Evolutionary conservation across 2,888 invertebrate genomes (phyloP).

Genomic region (Latrodectus elegans): DNA sequence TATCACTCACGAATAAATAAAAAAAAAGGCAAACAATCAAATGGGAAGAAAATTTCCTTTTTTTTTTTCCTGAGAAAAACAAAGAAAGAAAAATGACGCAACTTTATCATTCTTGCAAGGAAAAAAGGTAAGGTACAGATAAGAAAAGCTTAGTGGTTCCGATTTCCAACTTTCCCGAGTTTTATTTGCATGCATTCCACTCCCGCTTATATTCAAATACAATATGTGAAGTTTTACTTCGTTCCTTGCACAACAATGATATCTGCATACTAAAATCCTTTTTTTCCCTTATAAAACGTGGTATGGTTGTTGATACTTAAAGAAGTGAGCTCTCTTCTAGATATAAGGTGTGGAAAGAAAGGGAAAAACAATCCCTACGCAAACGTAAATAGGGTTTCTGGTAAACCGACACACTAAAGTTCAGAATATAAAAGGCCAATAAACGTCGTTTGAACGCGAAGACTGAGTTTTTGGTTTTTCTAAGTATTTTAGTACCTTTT

Average conservation of each 20-base stretch:
- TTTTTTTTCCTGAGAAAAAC: neutral
- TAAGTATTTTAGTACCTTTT: neutral
- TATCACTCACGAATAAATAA: neutral
- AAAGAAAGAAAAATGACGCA: neutral
- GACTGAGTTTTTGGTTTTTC: neutral
- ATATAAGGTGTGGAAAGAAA: neutral
- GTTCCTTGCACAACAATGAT: slow-evolving; percentile 6
- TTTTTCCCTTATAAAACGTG: slow-evolving; percentile 13
- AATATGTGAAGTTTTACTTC: slow-evolving; percentile 2
- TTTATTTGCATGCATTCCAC: slow-evolving; percentile 48
- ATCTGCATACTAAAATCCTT: slow-evolving; percentile 62
- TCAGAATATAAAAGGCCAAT: neutral
- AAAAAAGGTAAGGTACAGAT: slow-evolving; percentile 21
- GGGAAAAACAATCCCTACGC: neutral
- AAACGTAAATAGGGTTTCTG: neutral
- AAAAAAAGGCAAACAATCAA: slow-evolving; percentile 33
- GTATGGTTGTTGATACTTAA: slow-evolving; percentile 42
- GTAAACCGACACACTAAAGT: neutral
- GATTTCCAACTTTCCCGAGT: slow-evolving; percentile 13
- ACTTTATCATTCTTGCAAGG: neutral
- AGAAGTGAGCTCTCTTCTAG: neutral
- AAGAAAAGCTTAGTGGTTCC: slow-evolving; percentile 47
- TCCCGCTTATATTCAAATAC: neutral
- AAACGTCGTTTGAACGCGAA: neutral
- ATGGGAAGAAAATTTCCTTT: slow-evolving; percentile 15